Conservation (phyloP, 2,888 invertebrate genomes). For the Eumerus sabulonum region DNA sequence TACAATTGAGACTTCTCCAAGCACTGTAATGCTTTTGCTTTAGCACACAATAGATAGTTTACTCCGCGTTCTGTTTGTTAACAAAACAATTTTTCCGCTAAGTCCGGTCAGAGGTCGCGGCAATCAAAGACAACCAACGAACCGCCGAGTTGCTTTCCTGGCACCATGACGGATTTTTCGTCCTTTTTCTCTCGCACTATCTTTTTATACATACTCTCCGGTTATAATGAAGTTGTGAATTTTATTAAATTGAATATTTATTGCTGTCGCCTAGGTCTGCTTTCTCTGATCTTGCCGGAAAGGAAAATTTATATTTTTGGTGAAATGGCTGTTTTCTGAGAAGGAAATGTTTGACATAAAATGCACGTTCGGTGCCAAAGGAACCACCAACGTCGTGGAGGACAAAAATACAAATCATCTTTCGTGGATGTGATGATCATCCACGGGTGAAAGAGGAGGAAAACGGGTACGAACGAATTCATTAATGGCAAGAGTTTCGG, state of each 20-base stretch:
- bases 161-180: no score
- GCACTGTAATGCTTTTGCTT: no score
- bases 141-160: conserved; percentile 4
- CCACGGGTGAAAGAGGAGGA: no score
- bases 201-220: neutral
- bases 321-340: conserved; percentile 16
- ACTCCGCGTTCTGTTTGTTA: neutral
- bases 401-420: no score
- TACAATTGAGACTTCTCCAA: conserved; percentile 27
- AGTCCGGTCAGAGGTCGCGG: conserved; percentile 13
- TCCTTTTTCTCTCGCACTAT: no score
- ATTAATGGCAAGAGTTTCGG: conserved; percentile 42
- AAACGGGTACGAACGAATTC: conserved; percentile 18
- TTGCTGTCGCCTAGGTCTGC: conserved; percentile 34
- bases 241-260: conserved; percentile 63
- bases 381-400: conserved; percentile 27
- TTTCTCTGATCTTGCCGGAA: no score
- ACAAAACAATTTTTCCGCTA: neutral
- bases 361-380: conserved; percentile 55
- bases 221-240: conserved; percentile 55
- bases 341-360: conserved; percentile 49
- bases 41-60: no score
- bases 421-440: no score
- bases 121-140: conserved; percentile 18
- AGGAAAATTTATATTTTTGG: conserved; percentile 3